A percentile compares a stretch with the other conserved stretches of the same genome.
Evolutionary conservation across 2,113 vertebrate species (phyloP).

Genomic region (Phalacrocorax carbo): DNA sequence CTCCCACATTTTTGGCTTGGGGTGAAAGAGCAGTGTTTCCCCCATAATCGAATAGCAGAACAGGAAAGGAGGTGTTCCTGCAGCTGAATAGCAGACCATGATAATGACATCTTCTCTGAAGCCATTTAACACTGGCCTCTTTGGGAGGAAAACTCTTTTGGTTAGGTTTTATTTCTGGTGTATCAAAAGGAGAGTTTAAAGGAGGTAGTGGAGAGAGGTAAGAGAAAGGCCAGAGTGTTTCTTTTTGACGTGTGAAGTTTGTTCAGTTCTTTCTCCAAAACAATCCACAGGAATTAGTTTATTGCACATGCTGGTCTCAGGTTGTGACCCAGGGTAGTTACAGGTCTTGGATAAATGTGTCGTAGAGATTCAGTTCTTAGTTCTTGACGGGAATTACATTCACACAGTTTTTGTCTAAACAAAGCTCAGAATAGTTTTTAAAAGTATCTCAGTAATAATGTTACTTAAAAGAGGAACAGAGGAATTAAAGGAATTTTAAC

Average conservation of each 20-base stretch:
- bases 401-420: background rate
- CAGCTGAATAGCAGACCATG: background rate
- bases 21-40: background rate
- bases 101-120: background rate
- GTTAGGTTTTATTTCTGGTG: background rate
- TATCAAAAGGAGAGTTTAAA: background rate
- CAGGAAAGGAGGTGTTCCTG: background rate
- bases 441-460: background rate
- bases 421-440: background rate
- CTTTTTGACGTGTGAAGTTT: background rate
- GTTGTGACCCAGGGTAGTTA: background rate
- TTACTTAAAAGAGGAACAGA: background rate
- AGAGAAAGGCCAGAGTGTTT: background rate
- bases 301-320: background rate
- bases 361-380: background rate
- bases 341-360: background rate
- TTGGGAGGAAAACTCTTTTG: background rate
- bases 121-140: background rate
- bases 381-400: background rate
- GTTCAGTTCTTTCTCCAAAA: background rate
- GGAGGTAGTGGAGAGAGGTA: background rate
- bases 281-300: background rate
- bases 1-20: slow-evolving; percentile 13
- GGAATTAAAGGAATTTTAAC: background rate
- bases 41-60: background rate